phyloP scores from a whole-genome alignment of 2,888 invertebrate species.

The Vannuccia rotundouncinata region DNA sequence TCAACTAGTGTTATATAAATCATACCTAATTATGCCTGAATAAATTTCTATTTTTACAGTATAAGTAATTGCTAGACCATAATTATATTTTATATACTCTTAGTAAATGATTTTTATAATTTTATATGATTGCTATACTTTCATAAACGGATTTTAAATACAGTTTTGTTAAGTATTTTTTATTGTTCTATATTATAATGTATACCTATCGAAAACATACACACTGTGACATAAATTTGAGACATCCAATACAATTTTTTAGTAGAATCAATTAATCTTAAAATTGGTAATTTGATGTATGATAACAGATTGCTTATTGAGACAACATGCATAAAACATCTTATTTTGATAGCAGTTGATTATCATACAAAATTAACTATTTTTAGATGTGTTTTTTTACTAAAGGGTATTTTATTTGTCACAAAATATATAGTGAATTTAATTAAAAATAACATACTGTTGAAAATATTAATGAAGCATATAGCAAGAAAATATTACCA shows the following conservation, averaged over 20 bases:
- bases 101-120: slow-evolving; percentile 19
- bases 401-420: neutral
- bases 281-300: neutral
- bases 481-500: neutral
- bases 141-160: slow-evolving; percentile 4
- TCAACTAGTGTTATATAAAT: slow-evolving; percentile 9
- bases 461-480: neutral
- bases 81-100: neutral
- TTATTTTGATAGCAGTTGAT: neutral
- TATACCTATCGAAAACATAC: neutral
- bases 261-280: slow-evolving; percentile 5
- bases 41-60: slow-evolving; percentile 13
- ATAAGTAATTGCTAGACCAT: neutral
- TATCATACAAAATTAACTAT: slow-evolving; percentile 13
- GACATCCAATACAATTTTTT: slow-evolving; percentile 22
- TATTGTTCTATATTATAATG: slow-evolving; percentile 8
- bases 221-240: neutral
- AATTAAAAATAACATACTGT: neutral
- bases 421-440: neutral
- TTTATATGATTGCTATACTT: neutral
- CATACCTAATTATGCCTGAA: slow-evolving; percentile 13
- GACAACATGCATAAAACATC: slow-evolving; percentile 12
- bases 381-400: slow-evolving; percentile 13
- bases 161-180: slow-evolving; percentile 8
- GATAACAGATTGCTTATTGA: slow-evolving; percentile 9